Base-by-base conservation (phyloP, 1,140 invertebrate species). In the Ostrea denselamellosa region DNA sequence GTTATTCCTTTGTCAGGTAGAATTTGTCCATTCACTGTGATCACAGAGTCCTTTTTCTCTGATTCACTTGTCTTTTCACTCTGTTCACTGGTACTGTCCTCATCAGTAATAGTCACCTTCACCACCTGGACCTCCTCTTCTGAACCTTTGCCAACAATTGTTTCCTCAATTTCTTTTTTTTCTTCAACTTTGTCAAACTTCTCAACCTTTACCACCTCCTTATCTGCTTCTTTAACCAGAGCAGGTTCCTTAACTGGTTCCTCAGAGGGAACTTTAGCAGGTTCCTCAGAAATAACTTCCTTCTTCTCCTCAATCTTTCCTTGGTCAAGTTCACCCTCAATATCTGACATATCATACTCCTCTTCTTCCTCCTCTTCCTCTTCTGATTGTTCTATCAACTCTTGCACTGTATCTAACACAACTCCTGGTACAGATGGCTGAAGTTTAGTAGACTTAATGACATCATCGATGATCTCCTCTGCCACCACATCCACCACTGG, bases 391-490 rank as follows among this genome's bases (percentile, higher is more conserved):
- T 88, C 84, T 12, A 93, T 89, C 4, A 91, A 90, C 34, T 93
- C 92, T 19, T 92, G 89, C 58, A 93, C 90, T 0, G 92, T 92
- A 82, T 93, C 93, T 77, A 92, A 91, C 0, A 94, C 93, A 81
- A 93, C 93, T 51, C 88, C 90, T 51, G 93, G 91, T n/a, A 94
- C 92, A n/a, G 94, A 95, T 17, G 93, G 93, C 83, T 92, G 82
- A 2, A 83, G 86, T 10, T 91, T 92, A 9, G 90, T 90, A 14
- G 93, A 94, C 8, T 62, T 90, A 44, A 95, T 90, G 4, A 94
- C 93, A 58, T 94, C 94, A 88, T 93, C 90, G 84, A 93, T 92
- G 34, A 94, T 91, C 44, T 93, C 92, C 44, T 93, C 91, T 12
- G 93, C 85, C 28, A 94, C 91, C 14, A 91, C 92, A 85, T 90